Conservation (phyloP, 2,888 invertebrate species). For the Rambutsinella grinnellia region DNA sequence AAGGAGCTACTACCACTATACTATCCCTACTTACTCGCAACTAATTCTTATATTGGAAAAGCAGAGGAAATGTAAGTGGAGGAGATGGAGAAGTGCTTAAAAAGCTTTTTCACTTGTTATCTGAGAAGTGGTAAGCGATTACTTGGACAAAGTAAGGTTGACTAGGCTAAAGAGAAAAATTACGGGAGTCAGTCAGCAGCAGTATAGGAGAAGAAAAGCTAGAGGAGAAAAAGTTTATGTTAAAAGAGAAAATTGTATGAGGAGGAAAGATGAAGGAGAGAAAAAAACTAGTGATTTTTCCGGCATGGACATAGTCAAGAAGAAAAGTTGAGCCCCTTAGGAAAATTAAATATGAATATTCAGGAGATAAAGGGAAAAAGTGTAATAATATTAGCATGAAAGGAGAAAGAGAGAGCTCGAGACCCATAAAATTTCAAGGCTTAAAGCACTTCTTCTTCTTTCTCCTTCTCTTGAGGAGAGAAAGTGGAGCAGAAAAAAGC, state of each 20-base stretch:
- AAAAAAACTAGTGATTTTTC: not conserved
- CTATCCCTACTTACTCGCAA: not conserved
- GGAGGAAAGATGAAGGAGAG: not conserved
- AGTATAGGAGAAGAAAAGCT: not conserved
- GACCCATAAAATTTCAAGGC: not conserved
- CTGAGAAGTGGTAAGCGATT: not conserved
- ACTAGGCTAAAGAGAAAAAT: not conserved
- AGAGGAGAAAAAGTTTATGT: not conserved
- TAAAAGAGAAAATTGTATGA: not conserved
- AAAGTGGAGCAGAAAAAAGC: no score
- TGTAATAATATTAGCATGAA: not conserved
- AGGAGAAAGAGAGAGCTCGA: not conserved
- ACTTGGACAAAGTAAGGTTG: not conserved
- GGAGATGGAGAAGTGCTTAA: slow-evolving; percentile 24
- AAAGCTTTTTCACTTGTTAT: slow-evolving; percentile 16
- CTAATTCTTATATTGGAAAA: not conserved
- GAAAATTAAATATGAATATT: slow-evolving; percentile 46
- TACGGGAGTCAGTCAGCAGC: not conserved
- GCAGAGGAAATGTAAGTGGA: not conserved
- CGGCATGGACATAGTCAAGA: not conserved
- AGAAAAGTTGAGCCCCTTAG: slow-evolving; percentile 17
- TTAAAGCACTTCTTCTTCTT: not conserved
- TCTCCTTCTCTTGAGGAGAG: no score
- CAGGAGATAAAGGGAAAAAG: slow-evolving; percentile 1
- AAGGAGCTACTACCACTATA: no score